phyloP scores from a whole-genome alignment of 2,888 invertebrate species.

The Euphydryas editha region DNA sequence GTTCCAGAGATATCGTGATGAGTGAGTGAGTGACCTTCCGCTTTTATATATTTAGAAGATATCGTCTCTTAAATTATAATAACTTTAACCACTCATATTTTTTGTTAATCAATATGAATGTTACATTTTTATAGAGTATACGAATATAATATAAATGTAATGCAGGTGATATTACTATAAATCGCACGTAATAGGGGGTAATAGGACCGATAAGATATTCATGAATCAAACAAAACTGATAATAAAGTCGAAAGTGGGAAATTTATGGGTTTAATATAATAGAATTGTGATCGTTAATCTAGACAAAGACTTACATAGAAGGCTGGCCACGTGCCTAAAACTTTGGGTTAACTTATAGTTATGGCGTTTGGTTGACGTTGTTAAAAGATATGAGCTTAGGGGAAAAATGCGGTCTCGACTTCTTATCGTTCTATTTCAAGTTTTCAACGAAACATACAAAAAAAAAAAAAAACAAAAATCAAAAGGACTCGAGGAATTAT shows the following conservation, averaged over 20 bases:
- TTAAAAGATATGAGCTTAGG: constrained; percentile 25
- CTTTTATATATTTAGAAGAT: not conserved
- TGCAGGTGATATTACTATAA: constrained; percentile 12
- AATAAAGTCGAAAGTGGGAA: constrained; percentile 31
- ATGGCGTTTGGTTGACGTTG: constrained; percentile 29
- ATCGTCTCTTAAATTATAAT: not conserved
- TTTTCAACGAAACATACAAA: not conserved
- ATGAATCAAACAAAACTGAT: constrained; percentile 33
- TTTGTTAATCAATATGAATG: too few species aligned
- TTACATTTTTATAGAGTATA: not conserved
- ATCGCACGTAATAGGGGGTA: not conserved
- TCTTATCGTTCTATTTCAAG: not conserved
- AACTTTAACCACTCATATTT: not conserved
- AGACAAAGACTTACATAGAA: constrained; percentile 35
- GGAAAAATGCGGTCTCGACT: constrained; percentile 7
- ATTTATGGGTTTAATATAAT: constrained; percentile 41
- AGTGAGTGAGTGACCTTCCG: too few species aligned
- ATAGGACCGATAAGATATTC: constrained; percentile 22
- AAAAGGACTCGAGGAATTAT: not conserved
- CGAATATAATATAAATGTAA: not conserved
- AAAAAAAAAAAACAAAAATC: too few species aligned
- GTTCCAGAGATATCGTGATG: too few species aligned
- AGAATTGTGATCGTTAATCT: constrained; percentile 42
- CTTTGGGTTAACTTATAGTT: constrained; percentile 35
- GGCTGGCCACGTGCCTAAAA: constrained; percentile 42